A percentile compares a stretch with the other conserved stretches of the same genome.
Conservation (phyloP, 1,140 invertebrate species). For the Halesus radiatus region DNA sequence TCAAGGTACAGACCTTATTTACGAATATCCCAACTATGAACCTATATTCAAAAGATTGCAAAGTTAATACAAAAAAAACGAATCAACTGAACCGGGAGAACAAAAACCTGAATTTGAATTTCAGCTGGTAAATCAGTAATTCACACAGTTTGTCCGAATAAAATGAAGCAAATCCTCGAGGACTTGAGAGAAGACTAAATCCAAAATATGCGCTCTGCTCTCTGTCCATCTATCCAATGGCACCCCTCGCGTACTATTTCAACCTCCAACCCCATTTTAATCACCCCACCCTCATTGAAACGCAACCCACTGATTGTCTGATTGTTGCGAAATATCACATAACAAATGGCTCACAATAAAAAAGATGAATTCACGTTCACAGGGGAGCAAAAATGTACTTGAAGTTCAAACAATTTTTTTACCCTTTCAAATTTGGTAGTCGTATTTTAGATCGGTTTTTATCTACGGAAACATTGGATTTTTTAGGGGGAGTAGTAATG, state of each 20-base stretch:
- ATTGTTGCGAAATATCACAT: not conserved
- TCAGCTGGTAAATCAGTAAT: no score
- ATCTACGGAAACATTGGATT: not conserved
- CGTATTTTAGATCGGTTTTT: not conserved
- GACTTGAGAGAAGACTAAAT: slow-evolving; percentile 4
- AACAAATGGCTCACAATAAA: not conserved
- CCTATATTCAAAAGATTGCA: no score
- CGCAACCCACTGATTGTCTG: not conserved
- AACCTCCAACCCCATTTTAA: not conserved
- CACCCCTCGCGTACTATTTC: not conserved
- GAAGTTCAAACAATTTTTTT: not conserved
- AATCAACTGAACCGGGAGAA: no score
- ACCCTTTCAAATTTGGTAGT: not conserved
- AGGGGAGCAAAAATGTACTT: not conserved
- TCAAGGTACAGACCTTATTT: no score
- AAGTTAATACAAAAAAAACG: no score
- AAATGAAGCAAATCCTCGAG: not conserved
- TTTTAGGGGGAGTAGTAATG: not conserved
- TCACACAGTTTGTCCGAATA: not conserved
- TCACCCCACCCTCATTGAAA: slow-evolving; percentile 5
- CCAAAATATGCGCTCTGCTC: not conserved
- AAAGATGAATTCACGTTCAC: not conserved
- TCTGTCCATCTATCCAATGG: not conserved
- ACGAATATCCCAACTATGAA: no score
- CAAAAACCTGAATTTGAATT: no score